Evolutionary conservation across 2,113 vertebrate genomes (phyloP), one percentile per base, ranked within the genome.

Genomic region (Monarcha castaneiventris): DNA sequence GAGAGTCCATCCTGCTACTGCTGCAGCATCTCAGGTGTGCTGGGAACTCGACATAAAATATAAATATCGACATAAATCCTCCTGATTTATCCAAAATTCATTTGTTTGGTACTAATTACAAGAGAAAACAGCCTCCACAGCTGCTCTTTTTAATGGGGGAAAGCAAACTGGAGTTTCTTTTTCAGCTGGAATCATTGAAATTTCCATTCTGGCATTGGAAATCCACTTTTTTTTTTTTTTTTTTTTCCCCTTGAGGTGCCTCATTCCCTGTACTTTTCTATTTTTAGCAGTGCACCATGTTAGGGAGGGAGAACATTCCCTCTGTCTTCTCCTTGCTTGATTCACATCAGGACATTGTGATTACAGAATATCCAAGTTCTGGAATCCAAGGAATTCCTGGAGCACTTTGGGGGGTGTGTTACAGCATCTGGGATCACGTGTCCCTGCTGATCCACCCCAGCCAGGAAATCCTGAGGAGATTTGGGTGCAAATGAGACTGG

Each of bases 391-490:
- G n/a, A 83, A 35, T 18, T 33, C 33, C 62, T 67, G 77, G 41
- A 71, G 69, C 44, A 16, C 43, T 43, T 49, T 1, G 33, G 13
- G 33, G 33, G 8, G 25, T 5, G 25, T 15, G 37, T 54, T 15
- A 2, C 4, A 27, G 10, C 46, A 16, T 10, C 68, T 27, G 19
- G 41, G 21, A 63, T 55, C 43, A 19, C 0, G 0, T 25, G 20
- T 69, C 68, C 68, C 6, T 25, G 55, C 22, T 43, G 54, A 18
- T 23, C 18, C 61, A 13, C 41, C 71, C 20, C 69, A 79, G 25
- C 76, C 77, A 35, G 17, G 66, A 58, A 89, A 89, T 43, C 23
- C 35, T 11, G 30, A 3, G 6, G 5, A 23, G 0, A 23, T 73
- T 22, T 0, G 44, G 16, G 13, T 55, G 79, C 43, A 58, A 74